Percentiles rank a stretch among this genome's conserved stretches.
Conservation (phyloP, 2,797 vertebrate species). For the Hafferia zeledoni region DNA sequence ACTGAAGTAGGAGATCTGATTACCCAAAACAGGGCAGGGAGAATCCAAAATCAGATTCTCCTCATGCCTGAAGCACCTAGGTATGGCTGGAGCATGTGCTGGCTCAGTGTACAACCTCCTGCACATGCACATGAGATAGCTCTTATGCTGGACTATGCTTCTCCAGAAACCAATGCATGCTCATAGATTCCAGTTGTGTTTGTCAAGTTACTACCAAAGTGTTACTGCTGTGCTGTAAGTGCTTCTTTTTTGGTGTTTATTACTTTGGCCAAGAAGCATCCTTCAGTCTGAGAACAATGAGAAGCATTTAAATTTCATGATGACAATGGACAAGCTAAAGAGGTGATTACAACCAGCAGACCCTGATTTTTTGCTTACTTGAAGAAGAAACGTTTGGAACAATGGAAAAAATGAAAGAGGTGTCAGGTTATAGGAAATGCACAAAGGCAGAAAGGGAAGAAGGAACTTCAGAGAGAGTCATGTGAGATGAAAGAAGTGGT, state of each 20-base stretch:
- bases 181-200: neutral
- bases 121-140: no score
- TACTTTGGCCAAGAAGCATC: neutral
- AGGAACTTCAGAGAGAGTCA: rapidly evolving
- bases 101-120: neutral
- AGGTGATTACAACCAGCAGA: neutral
- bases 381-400: neutral
- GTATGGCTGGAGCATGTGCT: neutral
- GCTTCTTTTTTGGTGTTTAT: neutral
- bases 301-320: neutral
- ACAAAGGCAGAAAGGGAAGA: neutral
- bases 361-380: neutral
- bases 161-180: neutral
- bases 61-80: neutral
- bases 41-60: neutral
- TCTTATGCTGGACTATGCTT: neutral
- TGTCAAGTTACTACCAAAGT: neutral
- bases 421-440: neutral
- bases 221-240: neutral
- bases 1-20: neutral
- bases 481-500: neutral
- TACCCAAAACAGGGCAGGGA: neutral
- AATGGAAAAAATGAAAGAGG: neutral
- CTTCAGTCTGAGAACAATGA: neutral
- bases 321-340: neutral